phyloP scores from a whole-genome alignment of 2,113 vertebrate species.

The Corythaixoides concolor region DNA sequence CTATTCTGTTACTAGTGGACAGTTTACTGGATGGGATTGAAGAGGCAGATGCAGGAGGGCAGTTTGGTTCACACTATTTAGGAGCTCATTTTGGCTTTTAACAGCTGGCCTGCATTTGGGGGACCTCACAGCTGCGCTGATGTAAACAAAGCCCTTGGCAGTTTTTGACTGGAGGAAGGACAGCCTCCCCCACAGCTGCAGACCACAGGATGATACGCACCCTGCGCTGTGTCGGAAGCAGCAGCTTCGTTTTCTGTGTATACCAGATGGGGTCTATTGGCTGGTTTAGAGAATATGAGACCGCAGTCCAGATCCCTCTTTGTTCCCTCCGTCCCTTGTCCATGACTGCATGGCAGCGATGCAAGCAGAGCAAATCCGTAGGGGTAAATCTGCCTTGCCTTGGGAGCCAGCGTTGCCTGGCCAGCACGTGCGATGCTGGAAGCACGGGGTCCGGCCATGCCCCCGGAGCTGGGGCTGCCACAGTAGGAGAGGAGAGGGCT shows the following conservation, averaged over 20 bases:
- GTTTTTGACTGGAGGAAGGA: not conserved
- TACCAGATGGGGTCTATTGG: not conserved
- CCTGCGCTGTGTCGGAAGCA: not conserved
- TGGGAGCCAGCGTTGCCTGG: fast-evolving
- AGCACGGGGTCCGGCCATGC: fast-evolving
- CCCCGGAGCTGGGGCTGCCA: not conserved
- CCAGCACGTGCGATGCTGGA: fast-evolving
- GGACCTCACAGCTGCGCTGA: slow-evolving; percentile 24
- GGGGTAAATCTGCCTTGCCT: fast-evolving
- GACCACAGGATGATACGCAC: fast-evolving
- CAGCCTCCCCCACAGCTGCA: not conserved
- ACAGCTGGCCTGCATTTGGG: slow-evolving; percentile 16
- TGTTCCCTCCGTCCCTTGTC: not conserved
- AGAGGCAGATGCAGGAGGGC: not conserved
- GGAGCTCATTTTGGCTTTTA: not conserved
- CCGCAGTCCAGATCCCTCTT: not conserved
- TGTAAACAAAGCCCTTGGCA: not conserved
- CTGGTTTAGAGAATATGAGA: fast-evolving
- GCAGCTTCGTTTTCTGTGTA: not conserved
- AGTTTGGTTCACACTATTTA: not conserved
- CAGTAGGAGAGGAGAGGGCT: not conserved
- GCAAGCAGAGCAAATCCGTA: not conserved
- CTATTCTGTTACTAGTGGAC: not conserved
- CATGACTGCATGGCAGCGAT: fast-evolving
- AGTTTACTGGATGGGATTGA: not conserved